Evolutionary conservation across 2,113 vertebrate species (phyloP).

Genomic region (Calypte anna): DNA sequence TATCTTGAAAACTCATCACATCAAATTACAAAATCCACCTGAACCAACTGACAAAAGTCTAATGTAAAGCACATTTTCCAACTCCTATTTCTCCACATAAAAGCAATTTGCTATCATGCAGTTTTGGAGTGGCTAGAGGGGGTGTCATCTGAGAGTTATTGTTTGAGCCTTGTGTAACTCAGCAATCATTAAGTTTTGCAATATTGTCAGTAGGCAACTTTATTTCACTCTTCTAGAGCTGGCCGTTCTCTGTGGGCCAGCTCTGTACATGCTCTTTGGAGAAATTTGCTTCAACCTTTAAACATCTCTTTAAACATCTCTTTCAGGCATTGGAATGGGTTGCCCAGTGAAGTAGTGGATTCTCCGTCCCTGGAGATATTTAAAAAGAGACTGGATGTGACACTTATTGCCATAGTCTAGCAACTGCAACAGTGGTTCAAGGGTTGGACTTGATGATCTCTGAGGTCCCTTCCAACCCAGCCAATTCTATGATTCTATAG

Average conservation of each 20-base stretch:
- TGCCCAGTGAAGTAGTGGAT: too few relatives aligned
- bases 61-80: neutral
- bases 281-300: constrained; percentile 5
- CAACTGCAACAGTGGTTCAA: too few relatives aligned
- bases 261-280: neutral
- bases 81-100: neutral
- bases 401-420: too few relatives aligned
- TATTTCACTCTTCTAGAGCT: neutral
- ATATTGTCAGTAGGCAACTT: neutral
- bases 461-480: too few relatives aligned
- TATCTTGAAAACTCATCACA: neutral
- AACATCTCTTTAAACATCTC: neutral
- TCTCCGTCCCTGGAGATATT: too few relatives aligned
- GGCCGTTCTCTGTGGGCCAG: neutral
- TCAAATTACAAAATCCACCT: neutral
- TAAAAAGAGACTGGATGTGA: too few relatives aligned
- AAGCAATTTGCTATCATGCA: neutral
- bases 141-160: neutral
- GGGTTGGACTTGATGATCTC: too few relatives aligned
- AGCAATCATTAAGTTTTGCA: neutral
- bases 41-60: neutral
- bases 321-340: too few relatives aligned
- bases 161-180: neutral
- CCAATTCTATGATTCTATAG: neutral
- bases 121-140: too few relatives aligned